Evolutionary conservation across 2,113 vertebrate genomes (phyloP).

Genomic region (Chionis minor): DNA sequence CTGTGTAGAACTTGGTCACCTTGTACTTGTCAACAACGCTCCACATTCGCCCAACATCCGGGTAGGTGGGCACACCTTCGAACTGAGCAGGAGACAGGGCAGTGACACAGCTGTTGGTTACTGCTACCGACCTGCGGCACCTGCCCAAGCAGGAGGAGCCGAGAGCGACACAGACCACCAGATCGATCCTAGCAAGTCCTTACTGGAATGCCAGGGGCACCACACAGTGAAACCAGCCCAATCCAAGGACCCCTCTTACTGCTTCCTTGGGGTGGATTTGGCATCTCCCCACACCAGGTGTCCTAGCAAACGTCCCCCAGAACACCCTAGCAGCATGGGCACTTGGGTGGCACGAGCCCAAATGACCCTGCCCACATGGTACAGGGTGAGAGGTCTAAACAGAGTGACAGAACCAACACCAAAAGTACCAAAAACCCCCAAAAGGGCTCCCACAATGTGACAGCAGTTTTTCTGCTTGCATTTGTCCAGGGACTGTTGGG

Average conservation of each 20-base stretch:
- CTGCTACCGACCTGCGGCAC: background rate
- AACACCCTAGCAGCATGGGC: background rate
- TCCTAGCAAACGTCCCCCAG: background rate
- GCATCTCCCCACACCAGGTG: background rate
- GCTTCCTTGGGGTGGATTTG: background rate
- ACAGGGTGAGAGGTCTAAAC: background rate
- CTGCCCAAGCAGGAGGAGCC: background rate
- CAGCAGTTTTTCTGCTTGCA: background rate
- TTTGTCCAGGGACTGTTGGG: background rate
- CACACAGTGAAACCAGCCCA: background rate
- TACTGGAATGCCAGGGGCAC: background rate
- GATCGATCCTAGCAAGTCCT: background rate
- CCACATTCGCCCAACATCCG: constrained; percentile 90
- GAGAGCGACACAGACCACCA: background rate
- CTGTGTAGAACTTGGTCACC: constrained; percentile 97
- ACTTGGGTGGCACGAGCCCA: background rate
- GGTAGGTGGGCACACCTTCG: constrained; percentile 95
- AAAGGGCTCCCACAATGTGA: accelerated
- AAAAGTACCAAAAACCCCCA: background rate
- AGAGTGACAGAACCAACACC: background rate
- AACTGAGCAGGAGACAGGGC: constrained; percentile 79
- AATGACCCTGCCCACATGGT: background rate
- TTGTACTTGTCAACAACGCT: constrained; percentile 91
- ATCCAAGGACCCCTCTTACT: background rate
- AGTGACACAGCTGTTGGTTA: background rate